Conservation (phyloP, 2,888 invertebrate species). For the Brenthis hecate region DNA sequence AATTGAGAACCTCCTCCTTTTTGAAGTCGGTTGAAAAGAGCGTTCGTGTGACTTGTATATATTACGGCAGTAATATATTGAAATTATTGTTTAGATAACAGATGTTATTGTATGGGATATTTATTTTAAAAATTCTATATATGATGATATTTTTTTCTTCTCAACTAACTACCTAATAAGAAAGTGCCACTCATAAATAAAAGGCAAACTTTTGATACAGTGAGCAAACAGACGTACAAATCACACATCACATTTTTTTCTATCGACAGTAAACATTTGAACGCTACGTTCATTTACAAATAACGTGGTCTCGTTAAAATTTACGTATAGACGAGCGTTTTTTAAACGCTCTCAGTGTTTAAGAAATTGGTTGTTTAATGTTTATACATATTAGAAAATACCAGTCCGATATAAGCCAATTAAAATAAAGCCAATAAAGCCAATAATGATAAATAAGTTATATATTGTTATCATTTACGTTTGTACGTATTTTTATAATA, state of each 20-base stretch:
- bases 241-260: conserved; percentile 48
- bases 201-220: conserved; percentile 40
- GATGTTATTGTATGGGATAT: not conserved
- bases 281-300: conserved; percentile 50
- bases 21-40: too few relatives aligned
- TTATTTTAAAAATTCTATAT: not conserved
- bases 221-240: conserved; percentile 49
- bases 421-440: too few relatives aligned
- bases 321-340: conserved; percentile 43
- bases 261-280: conserved; percentile 56
- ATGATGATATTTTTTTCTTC: conserved; percentile 9
- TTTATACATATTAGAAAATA: too few relatives aligned
- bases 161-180: conserved; percentile 21
- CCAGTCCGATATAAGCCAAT: too few relatives aligned
- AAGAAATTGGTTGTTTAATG: not conserved
- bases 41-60: too few relatives aligned
- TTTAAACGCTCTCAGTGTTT: conserved; percentile 14
- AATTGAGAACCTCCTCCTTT: too few relatives aligned
- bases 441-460: too few relatives aligned
- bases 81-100: too few relatives aligned
- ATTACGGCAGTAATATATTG: too few relatives aligned
- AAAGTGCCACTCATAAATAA: conserved; percentile 23
- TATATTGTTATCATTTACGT: too few relatives aligned
- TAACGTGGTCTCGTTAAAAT: conserved; percentile 45
- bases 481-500: too few relatives aligned